A percentile compares a stretch with the other conserved stretches of the same genome.
phyloP scores from a whole-genome alignment of 2,888 invertebrate genomes.

The Cybosia mesomella region DNA sequence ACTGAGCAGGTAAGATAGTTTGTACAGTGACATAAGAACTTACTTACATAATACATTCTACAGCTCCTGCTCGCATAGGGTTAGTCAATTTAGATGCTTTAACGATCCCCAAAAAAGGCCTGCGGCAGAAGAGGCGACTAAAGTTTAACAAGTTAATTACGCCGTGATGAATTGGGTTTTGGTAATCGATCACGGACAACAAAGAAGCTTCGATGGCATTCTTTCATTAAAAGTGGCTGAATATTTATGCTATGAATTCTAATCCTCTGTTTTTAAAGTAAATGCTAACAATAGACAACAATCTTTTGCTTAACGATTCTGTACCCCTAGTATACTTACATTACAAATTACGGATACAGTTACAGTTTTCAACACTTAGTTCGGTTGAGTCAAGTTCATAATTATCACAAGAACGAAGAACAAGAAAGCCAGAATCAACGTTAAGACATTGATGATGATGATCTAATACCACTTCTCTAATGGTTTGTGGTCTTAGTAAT shows the following conservation, averaged over 20 bases:
- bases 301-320: background rate
- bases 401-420: too few relatives aligned
- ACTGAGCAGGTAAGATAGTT: too few relatives aligned
- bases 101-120: slow-evolving; percentile 3
- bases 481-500: too few relatives aligned
- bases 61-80: background rate
- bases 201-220: background rate
- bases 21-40: too few relatives aligned
- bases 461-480: too few relatives aligned
- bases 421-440: too few relatives aligned
- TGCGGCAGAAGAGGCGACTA: slow-evolving; percentile 32
- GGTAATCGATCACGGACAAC: slow-evolving; percentile 21
- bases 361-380: background rate
- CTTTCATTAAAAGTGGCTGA: background rate
- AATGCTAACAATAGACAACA: too few relatives aligned
- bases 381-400: background rate
- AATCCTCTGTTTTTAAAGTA: background rate
- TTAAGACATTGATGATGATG: too few relatives aligned
- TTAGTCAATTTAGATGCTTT: slow-evolving; percentile 3
- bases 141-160: slow-evolving; percentile 13
- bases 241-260: background rate
- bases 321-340: background rate
- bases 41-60: too few relatives aligned
- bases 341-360: background rate
- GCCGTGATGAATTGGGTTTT: slow-evolving; percentile 14